Evolutionary conservation across 1,140 invertebrate species (phyloP), one percentile per base, ranked within the genome.

Genomic region (Ylistrum balloti): DNA sequence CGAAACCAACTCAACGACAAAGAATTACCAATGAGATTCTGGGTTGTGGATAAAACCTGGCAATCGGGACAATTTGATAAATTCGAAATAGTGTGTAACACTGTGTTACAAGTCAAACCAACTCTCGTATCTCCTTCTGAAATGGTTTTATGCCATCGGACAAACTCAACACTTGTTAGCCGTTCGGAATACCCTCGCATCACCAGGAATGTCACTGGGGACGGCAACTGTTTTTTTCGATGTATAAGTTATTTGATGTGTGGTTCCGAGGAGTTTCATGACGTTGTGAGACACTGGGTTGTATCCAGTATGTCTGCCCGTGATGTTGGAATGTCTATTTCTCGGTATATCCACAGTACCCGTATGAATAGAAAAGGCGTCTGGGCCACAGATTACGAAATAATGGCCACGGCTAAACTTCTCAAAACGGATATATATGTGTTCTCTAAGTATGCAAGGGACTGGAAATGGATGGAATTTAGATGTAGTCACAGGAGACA

Each of bases 151-250:
- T 74, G 13, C n/a, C 1, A 1, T 7, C 56, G 28, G n/a, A 74
- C 56, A 28, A 28, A 74, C 17, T n/a, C 56, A 28, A n/a, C 28
- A n/a, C 22, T 0, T 17, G 28, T 74, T 28, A 17, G 22, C 22
- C 56, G 56, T 74, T 74, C 56, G 22, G 56, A 74, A 74, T 74
- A 74, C 56, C 56, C 56, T 74, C 56, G 22, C 7, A 28, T 28
- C 2, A 74, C 56, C n/a, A 74, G 22, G 56, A 74, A 74, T 74
- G 56, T 74, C 5, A 2, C 28, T 74, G 56, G 56, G 28, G 56
- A 74, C 56, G 56, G 56, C 17, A 74, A 74, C n/a, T 74, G 56
- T 74, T 74, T 74, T 74, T 74, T 74, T n/a, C 56, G 56, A n/a
- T 74, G 56, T 74, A 74, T 74, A 74, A 74, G 56, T 74, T 74